Evolutionary conservation across 2,797 vertebrate genomes (phyloP).

Genomic region (Pitangus sulphuratus): DNA sequence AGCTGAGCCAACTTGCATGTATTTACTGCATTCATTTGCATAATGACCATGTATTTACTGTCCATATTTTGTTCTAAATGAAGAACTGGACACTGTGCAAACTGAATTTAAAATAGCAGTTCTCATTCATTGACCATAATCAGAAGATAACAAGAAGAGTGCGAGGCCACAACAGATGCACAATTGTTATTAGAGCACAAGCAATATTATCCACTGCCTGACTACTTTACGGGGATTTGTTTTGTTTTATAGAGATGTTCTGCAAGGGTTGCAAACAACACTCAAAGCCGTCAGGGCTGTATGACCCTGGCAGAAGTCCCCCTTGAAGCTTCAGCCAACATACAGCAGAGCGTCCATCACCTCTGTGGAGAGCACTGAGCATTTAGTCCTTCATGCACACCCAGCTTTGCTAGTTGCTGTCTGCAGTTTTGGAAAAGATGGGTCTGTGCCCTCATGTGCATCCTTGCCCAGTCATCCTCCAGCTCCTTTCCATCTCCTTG

Average conservation of each 20-base stretch:
- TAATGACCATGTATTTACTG: not conserved
- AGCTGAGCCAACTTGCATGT: not conserved
- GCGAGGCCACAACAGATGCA: not conserved
- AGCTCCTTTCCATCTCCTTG: not conserved
- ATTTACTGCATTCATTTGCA: not conserved
- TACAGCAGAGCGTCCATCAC: not conserved
- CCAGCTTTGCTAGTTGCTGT: not conserved
- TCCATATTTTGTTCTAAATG: not conserved
- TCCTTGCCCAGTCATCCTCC: not conserved
- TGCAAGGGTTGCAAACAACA: not conserved
- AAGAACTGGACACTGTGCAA: not conserved
- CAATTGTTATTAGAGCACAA: not conserved
- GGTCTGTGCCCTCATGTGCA: slow-evolving; percentile 15
- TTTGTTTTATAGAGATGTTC: not conserved
- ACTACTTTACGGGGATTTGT: not conserved
- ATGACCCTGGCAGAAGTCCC: not conserved
- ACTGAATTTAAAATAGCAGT: not conserved
- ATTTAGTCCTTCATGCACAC: not conserved
- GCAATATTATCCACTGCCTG: not conserved
- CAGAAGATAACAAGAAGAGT: not conserved
- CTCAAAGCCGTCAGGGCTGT: not conserved
- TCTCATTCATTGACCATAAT: not conserved
- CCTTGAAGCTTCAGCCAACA: not conserved
- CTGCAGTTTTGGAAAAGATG: not conserved
- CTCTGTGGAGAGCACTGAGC: fast-evolving